Evolutionary conservation across 37 sponge, comb jelly and placozoan species (phyloP).

Genomic region (Agelas oroides): DNA sequence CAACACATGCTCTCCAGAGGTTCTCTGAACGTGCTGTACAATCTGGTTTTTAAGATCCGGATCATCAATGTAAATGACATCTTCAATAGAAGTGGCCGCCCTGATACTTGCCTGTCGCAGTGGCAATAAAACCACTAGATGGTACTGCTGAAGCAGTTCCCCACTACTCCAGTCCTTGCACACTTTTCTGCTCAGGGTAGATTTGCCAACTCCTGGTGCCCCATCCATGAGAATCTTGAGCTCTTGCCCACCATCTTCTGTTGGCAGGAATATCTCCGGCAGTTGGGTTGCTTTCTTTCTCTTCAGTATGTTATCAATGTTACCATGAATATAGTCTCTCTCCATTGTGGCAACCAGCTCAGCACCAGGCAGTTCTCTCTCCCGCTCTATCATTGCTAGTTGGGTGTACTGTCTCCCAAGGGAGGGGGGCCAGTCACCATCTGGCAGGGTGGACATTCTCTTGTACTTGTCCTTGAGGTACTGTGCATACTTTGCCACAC

Average conservation of each 20-base stretch:
- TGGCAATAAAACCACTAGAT: constrained; percentile 2
- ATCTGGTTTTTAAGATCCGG: background rate
- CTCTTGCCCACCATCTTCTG: background rate
- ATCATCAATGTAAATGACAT: constrained; percentile 5
- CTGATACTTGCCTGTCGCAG: background rate
- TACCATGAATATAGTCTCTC: background rate
- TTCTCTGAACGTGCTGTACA: background rate
- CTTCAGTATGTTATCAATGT: background rate
- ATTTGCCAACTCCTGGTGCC: constrained; percentile 33
- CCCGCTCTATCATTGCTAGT: background rate
- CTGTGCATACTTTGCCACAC: background rate
- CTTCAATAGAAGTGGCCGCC: background rate
- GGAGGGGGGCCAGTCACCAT: constrained; percentile 10
- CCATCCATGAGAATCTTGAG: constrained; percentile 30
- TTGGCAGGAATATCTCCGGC: background rate
- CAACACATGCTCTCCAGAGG: background rate
- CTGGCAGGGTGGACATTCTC: background rate
- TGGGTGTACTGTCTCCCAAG: background rate
- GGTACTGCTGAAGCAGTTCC: background rate
- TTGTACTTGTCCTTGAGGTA: background rate
- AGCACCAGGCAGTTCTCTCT: background rate
- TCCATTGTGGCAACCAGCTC: background rate
- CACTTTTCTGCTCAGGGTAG: constrained; percentile 7
- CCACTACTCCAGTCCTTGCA: constrained; percentile 12
- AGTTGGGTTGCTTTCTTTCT: background rate